A percentile compares a stretch with the other conserved stretches of the same genome.
phyloP scores from a whole-genome alignment of 2,888 invertebrate species.

The Neoscelio sp. region DNA sequence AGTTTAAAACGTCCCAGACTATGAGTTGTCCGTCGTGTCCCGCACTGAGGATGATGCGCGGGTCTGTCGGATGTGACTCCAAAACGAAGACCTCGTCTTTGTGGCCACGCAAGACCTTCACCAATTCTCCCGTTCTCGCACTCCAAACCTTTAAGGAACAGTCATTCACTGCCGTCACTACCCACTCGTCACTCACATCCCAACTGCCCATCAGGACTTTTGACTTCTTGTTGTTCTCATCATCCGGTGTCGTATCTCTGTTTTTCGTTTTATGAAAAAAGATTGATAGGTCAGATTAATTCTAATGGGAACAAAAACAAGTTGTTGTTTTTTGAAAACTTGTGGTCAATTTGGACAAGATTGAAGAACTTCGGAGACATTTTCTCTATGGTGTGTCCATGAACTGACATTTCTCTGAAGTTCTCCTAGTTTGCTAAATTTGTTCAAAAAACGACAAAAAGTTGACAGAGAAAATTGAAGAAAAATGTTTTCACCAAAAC shows the following conservation, averaged over 20 bases:
- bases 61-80: conserved; percentile 95
- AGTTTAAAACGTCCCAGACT: conserved; percentile 91
- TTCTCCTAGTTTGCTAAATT: too few relatives aligned
- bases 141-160: conserved; percentile 93
- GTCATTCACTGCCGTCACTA: conserved; percentile 96
- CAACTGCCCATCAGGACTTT: conserved; percentile 99
- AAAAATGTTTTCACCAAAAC: too few relatives aligned
- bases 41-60: conserved; percentile 93
- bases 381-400: too few relatives aligned
- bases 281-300: too few relatives aligned
- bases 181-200: conserved; percentile 94
- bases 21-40: conserved; percentile 98
- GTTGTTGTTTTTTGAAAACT: too few relatives aligned
- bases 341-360: too few relatives aligned
- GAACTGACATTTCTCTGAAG: too few relatives aligned
- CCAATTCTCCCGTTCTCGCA: conserved; percentile 86
- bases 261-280: conserved; percentile 31
- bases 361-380: too few relatives aligned
- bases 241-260: conserved; percentile 81
- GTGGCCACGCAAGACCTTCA: conserved; percentile 91
- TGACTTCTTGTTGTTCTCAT: conserved; percentile 86
- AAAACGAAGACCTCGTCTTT: conserved; percentile 97
- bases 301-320: too few relatives aligned
- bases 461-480: too few relatives aligned
- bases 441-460: too few relatives aligned